Conservation (phyloP, 2,888 invertebrate species). For the Seira ritae region DNA sequence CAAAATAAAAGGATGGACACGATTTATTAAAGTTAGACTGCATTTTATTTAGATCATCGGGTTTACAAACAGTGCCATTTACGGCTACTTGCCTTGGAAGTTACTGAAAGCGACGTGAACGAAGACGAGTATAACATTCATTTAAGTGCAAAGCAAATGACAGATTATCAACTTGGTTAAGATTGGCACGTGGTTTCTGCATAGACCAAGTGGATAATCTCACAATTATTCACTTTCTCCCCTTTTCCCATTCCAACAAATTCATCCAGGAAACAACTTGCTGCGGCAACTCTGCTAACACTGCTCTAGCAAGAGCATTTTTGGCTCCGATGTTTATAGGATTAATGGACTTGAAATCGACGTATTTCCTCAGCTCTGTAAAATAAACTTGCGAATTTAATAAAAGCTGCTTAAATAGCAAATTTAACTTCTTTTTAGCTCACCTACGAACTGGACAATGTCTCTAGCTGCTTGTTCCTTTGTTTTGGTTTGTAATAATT, state of each 20-base stretch:
- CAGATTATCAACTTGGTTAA: neutral
- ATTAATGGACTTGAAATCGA: conserved; percentile 53
- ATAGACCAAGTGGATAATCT: neutral
- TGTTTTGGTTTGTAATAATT: conserved; percentile 38
- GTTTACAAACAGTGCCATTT: conserved; percentile 58
- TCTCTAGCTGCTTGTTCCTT: conserved; percentile 77
- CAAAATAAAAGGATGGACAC: neutral
- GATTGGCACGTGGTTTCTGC: neutral
- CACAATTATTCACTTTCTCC: no score
- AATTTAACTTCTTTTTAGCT: neutral
- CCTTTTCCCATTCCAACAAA: neutral
- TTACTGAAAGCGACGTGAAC: conserved; percentile 51
- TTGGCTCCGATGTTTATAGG: conserved; percentile 48
- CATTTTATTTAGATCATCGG: conserved; percentile 52
- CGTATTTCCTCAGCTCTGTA: conserved; percentile 45
- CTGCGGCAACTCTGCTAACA: conserved; percentile 56
- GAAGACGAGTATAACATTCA: neutral
- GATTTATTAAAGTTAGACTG: neutral
- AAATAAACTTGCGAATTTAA: no score
- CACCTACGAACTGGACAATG: conserved; percentile 78
- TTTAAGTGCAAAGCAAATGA: neutral
- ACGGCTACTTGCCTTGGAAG: conserved; percentile 66
- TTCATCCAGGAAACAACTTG: conserved; percentile 62
- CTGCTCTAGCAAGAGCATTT: conserved; percentile 38
- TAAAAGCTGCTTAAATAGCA: neutral